Evolutionary conservation across 2,113 vertebrate genomes (phyloP).

Genomic region (Azemiops feae): DNA sequence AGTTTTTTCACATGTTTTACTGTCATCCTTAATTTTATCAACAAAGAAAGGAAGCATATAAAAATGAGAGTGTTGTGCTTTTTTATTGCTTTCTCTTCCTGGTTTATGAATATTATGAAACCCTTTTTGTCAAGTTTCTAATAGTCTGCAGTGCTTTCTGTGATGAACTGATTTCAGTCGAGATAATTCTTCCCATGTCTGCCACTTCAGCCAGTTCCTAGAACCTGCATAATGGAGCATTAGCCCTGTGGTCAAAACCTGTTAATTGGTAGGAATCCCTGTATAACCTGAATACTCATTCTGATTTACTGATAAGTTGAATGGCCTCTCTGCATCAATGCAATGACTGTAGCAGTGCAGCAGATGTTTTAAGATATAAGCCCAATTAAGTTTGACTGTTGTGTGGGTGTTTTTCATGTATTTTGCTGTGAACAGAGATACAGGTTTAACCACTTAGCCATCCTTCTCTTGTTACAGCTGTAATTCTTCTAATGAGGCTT

Average conservation of each 20-base stretch:
- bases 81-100: neutral
- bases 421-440: conserved; percentile 5
- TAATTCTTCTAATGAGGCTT: conserved; percentile 20
- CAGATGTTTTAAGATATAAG: conserved; percentile 14
- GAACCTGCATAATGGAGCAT: neutral
- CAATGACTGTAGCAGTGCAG: neutral
- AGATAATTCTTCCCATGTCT: neutral
- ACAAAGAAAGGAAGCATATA: neutral
- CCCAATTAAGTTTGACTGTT: neutral
- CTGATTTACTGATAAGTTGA: neutral
- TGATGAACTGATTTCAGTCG: neutral
- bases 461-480: neutral
- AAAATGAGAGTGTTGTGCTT: neutral
- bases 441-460: conserved; percentile 20
- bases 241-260: neutral
- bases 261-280: neutral
- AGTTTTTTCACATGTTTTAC: neutral
- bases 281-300: neutral
- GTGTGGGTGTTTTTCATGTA: conserved; percentile 17
- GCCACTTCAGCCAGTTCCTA: conserved; percentile 16
- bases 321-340: neutral
- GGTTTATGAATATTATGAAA: neutral
- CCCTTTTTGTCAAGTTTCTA: neutral
- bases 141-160: neutral
- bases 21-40: neutral